Base-by-base conservation (phyloP, 2,113 vertebrate species). In the Lasiurus cinereus region DNA sequence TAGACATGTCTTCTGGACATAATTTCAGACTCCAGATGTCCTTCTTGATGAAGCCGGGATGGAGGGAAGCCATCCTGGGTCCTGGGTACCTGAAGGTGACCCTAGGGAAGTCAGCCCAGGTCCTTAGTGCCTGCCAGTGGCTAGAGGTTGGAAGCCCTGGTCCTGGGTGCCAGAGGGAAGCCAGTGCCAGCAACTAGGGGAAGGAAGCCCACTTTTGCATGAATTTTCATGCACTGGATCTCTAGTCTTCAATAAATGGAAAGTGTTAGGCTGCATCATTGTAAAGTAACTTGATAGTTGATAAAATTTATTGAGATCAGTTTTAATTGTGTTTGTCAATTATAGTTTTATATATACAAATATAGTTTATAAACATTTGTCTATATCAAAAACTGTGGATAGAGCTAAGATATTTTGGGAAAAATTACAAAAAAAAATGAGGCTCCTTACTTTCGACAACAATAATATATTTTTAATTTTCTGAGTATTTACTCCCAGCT, bases 321-420 rank as follows among this genome's bases (percentile, higher is more conserved):
- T 48, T 82, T 78, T 29, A 69, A 80, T 6, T 46, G 24, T 83
- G 5, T 33, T 79, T 83, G 33, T 21, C 27, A n/a, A 48, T 59
- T 31, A 2, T 70, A 46, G 59, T 64, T 54, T 46, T n/a, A 36
- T 50, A 0, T n/a, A 14, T 56, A 79, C 67, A 90, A 2, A 31
- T 62, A 29, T 87, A 70, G 91, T 83, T 73, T 21, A 62, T 69
- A 82, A 93, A 74, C 15, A 78, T 56, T 90, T 73, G 54, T 43
- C 22, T 92, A 1, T 72, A 46, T 56, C 33, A 80, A 43, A 67
- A 19, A 54, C 16, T 72, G 6, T 43, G 6, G 18, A n/a, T 46
- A 33, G 27, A 87, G 36, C 2, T 31, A 31, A 89, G 39, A 59
- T n/a, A 54, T 79, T 93, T 69, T 29, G 18, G 29, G 6, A 2